Base-by-base conservation (phyloP, 92 coral and sea anemone genomes). In the Paragorgia papillata region DNA sequence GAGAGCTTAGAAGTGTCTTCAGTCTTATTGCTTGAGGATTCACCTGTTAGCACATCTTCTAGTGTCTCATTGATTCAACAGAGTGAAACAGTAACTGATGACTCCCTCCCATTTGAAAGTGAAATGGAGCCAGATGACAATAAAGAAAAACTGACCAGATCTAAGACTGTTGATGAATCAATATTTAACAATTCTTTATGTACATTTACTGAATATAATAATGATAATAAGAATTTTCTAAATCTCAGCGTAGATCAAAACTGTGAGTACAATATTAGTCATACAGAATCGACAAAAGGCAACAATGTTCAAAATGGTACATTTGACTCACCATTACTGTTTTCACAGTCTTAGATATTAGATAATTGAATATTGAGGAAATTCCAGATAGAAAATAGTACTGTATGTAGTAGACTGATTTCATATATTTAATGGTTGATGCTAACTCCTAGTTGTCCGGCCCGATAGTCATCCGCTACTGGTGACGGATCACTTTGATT, bases 301-400 rank as follows among this genome's bases (percentile, higher is more conserved):
- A n/a, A n/a, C n/a, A n/a, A n/a, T n/a, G n/a, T n/a, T n/a, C n/a
- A n/a, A n/a, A n/a, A 37, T 37, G 31, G 1, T 1, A 14, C 29
- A n/a, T n/a, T 35, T 66, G 31, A 4, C 33, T 66, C 73, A 26
- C 73, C 73, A 28, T 66, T 66, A 26, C 73, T 66, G 55, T 66
- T 66, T 12, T 66, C 54, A 10, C 73, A 39, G 27, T 37, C 29
- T n/a, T n/a, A n/a, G n/a, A n/a, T n/a, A n/a, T n/a, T n/a, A n/a
- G n/a, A n/a, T n/a, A n/a, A n/a, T n/a, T n/a, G n/a, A n/a, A n/a
- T n/a, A n/a, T n/a, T n/a, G n/a, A n/a, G n/a, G n/a, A n/a, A n/a
- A n/a, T n/a, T n/a, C n/a, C n/a, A n/a, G n/a, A n/a, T n/a, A n/a
- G n/a, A n/a, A n/a, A 37, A 37, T 37, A 37, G n/a, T 37, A 37